These are phyloP conservation scores for Geococcyx californianus DNA, from an alignment of 2,113 vertebrate species.

Conservation along the genomic window DNA sequence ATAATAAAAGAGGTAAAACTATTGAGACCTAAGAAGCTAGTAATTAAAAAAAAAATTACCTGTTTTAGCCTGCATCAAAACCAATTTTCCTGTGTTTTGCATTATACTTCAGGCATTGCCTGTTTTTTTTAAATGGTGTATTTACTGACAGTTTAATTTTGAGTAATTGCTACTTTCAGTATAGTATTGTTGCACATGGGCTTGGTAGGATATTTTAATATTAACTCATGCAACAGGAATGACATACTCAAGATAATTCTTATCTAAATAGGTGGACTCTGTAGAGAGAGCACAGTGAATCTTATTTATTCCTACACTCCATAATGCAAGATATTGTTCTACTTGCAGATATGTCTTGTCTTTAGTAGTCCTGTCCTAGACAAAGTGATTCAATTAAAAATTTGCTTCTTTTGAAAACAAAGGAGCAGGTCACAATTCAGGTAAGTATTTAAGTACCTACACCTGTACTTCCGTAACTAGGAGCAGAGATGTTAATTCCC, in stretches of 20 bases:
- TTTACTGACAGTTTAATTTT: neutral
- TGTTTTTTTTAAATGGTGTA: neutral
- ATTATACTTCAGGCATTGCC: neutral
- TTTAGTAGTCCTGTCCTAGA: slow-evolving; percentile 54
- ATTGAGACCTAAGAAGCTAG: neutral
- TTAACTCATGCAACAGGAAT: neutral
- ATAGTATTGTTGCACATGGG: neutral
- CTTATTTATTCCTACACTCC: neutral
- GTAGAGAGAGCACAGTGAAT: neutral
- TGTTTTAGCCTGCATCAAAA: neutral
- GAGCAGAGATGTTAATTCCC: neutral
- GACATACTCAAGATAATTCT: neutral
- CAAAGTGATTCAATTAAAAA: slow-evolving; percentile 50
- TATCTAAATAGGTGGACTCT: neutral
- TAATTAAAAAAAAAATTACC: neutral
- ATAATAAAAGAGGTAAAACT: neutral
- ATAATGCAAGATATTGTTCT: slow-evolving; percentile 40
- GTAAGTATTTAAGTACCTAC: slow-evolving; percentile 29
- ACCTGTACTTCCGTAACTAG: neutral
- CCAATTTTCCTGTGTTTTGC: neutral
- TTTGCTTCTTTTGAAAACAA: slow-evolving; percentile 56
- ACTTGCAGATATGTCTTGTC: slow-evolving; percentile 52
- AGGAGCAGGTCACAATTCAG: slow-evolving; percentile 24
- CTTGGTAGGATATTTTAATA: neutral
- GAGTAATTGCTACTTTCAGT: neutral